Conservation (phyloP, 1,140 invertebrate species). For the Ditylenchus dipsaci region DNA sequence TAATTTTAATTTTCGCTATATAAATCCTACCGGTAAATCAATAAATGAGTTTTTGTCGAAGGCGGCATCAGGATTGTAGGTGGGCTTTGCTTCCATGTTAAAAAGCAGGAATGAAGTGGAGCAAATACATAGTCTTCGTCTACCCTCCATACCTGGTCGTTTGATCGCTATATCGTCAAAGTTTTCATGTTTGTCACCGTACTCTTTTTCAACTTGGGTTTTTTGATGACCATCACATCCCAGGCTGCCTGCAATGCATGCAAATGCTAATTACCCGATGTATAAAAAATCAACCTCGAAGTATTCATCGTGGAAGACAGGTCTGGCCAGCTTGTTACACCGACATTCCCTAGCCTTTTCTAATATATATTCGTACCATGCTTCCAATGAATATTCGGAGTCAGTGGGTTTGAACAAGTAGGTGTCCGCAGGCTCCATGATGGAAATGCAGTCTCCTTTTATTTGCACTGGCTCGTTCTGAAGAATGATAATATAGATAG, state of each 20-base stretch:
- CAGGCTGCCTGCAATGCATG: conserved; percentile 12
- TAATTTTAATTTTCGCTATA: not conserved
- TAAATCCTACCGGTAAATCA: conserved; percentile 17
- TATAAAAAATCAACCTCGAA: conserved; percentile 20
- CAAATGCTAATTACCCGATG: not conserved
- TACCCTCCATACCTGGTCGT: conserved; percentile 9
- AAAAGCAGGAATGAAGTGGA: conserved; percentile 17
- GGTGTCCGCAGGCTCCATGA: conserved; percentile 18
- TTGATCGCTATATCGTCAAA: conserved; percentile 9
- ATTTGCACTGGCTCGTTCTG: conserved; percentile 27
- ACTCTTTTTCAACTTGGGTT: conserved; percentile 17
- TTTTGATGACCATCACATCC: conserved; percentile 21
- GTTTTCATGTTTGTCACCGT: conserved; percentile 8
- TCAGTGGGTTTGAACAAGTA: conserved; percentile 25
- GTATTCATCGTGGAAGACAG: conserved; percentile 29
- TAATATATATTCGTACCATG: conserved; percentile 29
- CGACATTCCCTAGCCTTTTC: conserved; percentile 23
- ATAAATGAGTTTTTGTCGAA: conserved; percentile 21
- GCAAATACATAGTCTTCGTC: conserved; percentile 25
- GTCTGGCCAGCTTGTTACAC: conserved; percentile 19
- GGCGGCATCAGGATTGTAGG: conserved; percentile 24
- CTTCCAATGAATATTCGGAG: conserved; percentile 22
- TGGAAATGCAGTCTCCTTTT: conserved; percentile 22
- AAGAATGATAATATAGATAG: too few species aligned
- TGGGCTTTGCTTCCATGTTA: conserved; percentile 14